These are phyloP conservation scores for Actias luna DNA, from an alignment of 2,888 invertebrate genomes.

Conservation along the genomic window DNA sequence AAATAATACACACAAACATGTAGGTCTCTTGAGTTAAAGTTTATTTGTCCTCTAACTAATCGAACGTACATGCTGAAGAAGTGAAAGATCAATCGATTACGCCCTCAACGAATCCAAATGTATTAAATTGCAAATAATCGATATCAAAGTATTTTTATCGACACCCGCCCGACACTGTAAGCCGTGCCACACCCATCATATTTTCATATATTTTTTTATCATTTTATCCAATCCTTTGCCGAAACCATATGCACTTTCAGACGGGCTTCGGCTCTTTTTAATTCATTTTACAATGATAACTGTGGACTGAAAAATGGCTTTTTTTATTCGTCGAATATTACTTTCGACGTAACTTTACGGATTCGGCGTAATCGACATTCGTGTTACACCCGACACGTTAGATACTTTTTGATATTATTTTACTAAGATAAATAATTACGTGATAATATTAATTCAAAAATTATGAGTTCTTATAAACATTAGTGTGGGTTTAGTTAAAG, in stretches of 20 bases:
- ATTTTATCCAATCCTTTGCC: conserved; percentile 76
- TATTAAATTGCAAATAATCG: background rate
- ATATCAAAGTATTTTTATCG: conserved; percentile 7
- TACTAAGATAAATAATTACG: background rate
- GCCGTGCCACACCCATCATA: conserved; percentile 47
- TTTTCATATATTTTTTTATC: conserved; percentile 78
- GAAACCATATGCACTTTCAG: conserved; percentile 67
- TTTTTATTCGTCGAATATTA: conserved; percentile 62
- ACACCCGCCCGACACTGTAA: conserved; percentile 33
- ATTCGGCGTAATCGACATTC: conserved; percentile 39
- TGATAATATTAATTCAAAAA: too few species aligned
- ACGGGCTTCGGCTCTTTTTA: conserved; percentile 59
- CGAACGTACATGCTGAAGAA: too few species aligned
- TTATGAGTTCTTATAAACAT: too few species aligned
- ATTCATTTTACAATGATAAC: conserved; percentile 78
- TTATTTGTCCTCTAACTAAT: too few species aligned
- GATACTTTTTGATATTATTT: background rate
- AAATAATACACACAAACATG: too few species aligned
- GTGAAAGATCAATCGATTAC: too few species aligned
- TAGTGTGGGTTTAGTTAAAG: too few species aligned
- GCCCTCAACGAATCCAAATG: background rate
- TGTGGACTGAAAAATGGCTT: conserved; percentile 41
- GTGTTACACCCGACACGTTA: conserved; percentile 21
- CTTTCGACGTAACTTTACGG: conserved; percentile 53
- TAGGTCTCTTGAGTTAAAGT: too few species aligned